A percentile compares a stretch with the other conserved stretches of the same genome.
phyloP scores from a whole-genome alignment of 2,113 vertebrate species.

The Gallinago media region DNA sequence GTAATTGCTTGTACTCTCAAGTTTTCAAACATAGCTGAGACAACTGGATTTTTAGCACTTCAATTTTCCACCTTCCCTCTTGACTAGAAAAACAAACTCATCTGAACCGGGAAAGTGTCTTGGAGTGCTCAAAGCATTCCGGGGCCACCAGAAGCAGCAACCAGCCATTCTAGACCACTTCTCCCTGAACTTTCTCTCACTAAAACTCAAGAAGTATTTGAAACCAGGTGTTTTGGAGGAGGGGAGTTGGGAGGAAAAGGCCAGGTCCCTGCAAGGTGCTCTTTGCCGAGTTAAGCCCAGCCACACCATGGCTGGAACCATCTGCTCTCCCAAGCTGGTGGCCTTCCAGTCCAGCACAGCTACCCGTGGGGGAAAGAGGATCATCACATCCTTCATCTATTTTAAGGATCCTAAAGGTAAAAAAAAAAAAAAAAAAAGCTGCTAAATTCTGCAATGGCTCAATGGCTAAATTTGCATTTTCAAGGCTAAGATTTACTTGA shows the following conservation, averaged over 20 bases:
- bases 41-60: neutral
- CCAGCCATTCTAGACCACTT: neutral
- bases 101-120: accelerated
- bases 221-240: neutral
- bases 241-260: neutral
- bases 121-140: accelerated
- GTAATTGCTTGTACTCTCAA: neutral
- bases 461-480: neutral
- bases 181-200: neutral
- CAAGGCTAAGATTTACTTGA: neutral
- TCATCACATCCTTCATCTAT: neutral
- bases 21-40: neutral
- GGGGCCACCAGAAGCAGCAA: neutral
- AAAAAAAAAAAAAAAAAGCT: neutral
- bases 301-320: neutral
- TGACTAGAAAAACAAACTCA: neutral
- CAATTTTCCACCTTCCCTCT: neutral
- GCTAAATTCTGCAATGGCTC: too few species aligned
- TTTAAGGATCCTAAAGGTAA: neutral
- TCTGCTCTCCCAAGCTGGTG: neutral
- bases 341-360: neutral
- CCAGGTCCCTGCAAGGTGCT: neutral
- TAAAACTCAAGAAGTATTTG: accelerated
- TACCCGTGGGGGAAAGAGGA: accelerated
- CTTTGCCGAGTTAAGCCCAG: too few species aligned